These are phyloP conservation scores for Corvus cornix DNA, from an alignment of 2,113 vertebrate genomes.

Conservation along the genomic window DNA sequence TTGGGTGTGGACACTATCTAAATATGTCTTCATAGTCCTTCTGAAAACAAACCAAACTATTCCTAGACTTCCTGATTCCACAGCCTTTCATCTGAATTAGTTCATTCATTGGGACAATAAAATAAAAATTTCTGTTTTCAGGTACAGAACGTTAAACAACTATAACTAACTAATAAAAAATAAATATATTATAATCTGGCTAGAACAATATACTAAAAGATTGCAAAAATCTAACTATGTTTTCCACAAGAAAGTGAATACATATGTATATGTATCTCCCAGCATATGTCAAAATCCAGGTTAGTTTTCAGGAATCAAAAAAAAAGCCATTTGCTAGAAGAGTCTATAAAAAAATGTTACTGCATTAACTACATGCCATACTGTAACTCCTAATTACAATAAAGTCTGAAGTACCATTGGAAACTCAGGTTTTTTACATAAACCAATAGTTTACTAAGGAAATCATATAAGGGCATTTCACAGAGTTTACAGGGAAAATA, in stretches of 20 bases:
- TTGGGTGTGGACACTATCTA: background rate
- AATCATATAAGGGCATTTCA: background rate
- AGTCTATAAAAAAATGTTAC: background rate
- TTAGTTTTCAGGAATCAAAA: background rate
- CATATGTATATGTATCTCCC: background rate
- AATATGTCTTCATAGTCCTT: background rate
- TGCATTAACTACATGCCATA: background rate
- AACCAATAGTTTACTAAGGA: background rate
- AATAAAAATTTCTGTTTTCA: background rate
- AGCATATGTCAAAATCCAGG: background rate
- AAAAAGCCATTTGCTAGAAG: background rate
- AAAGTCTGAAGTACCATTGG: background rate
- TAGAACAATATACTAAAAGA: background rate
- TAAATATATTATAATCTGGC: background rate
- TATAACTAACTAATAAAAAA: background rate
- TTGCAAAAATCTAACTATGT: background rate
- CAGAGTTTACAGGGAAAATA: background rate
- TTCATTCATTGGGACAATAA: background rate
- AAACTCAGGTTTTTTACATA: background rate
- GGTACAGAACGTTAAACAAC: background rate
- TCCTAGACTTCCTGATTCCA: background rate
- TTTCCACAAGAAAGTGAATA: background rate
- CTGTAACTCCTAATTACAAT: background rate
- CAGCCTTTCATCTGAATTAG: background rate
- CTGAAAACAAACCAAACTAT: background rate